phyloP scores from a whole-genome alignment of 2,888 invertebrate species.

The Odontomyia ornata region DNA sequence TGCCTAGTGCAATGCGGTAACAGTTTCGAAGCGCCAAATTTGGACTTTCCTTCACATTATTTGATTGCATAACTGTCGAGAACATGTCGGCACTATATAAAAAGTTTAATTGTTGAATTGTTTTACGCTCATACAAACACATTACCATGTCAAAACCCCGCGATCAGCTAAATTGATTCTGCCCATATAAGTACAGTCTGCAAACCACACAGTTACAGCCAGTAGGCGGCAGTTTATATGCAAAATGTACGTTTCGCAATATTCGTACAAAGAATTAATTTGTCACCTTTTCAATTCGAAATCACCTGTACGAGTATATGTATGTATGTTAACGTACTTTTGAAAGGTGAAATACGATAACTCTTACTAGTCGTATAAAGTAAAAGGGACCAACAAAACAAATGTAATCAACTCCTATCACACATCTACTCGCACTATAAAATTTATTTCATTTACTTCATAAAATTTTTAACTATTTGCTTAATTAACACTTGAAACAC shows the following conservation, averaged over 20 bases:
- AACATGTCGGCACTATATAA: not conserved
- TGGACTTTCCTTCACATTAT: not conserved
- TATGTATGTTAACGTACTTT: no score
- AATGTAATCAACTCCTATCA: conserved; percentile 29
- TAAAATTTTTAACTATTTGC: conserved; percentile 11
- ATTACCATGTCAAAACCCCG: not conserved
- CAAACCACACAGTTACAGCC: not conserved
- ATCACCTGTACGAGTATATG: no score
- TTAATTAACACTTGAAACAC: conserved; percentile 27
- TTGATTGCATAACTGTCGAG: not conserved
- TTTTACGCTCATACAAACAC: not conserved
- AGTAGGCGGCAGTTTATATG: conserved; percentile 20
- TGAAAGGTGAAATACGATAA: no score
- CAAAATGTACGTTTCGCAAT: conserved; percentile 14
- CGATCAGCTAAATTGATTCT: conserved; percentile 6
- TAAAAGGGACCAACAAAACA: conserved; percentile 2
- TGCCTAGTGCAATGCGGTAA: no score
- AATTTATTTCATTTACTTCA: conserved; percentile 19
- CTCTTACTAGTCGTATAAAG: no score
- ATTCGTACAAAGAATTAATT: not conserved
- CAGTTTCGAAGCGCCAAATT: no score
- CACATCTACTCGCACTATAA: conserved; percentile 4
- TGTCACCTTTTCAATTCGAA: not conserved
- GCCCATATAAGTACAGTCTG: conserved; percentile 26
- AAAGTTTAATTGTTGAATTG: not conserved